Evolutionary conservation across 1,140 invertebrate genomes (phyloP), one percentile per base, ranked within the genome.

Genomic region (Heterodera schachtii): DNA sequence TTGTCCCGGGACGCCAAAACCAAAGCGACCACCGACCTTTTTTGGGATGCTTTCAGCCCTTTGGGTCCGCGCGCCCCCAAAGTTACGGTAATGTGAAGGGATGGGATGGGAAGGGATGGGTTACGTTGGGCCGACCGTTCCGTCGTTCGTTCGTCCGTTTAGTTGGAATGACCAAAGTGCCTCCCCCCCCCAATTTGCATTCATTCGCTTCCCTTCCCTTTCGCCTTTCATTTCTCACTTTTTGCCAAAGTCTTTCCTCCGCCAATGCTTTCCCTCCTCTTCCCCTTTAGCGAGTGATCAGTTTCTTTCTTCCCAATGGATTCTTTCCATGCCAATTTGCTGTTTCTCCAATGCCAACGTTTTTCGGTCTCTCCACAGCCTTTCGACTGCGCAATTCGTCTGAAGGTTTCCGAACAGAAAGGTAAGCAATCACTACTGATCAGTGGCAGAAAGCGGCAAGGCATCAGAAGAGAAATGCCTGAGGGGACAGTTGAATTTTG

Each of bases 351-450:
- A 16, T 78, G 76, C 31, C 57, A 60, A 67, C 64, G 76, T 49
- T 49, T 78, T 41, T 49, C 66, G 31, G 21, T 70, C 21, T 1
- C 76, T 0, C 64, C 64, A 44, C 76, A 43, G 47, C 76, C 76
- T 31, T 78, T 78, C 47, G 76, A 78, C 13, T 78, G 76, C 70
- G 76, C 76, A 49, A 78, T 78, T 67, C 76, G 76, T 5, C 11
- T 78, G 64, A 49, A 52, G 21, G 64, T 9, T 31, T 31, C 76
- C 44, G 76, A 78, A 52, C 69, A 71, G 69, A 71, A 46, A 41
- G 69, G 69, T 71, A 31, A 71, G 19, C n/a, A 46, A 31, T 31
- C 31, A 31, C 31, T 31, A 31, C 31, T 31, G 31, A 31, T 31
- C 31, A 31, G 31, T 31, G 31, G 31, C 31, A 31, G 0, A 31